Percentiles rank a stretch among this genome's conserved stretches.
Conservation (phyloP, 2,797 vertebrate genomes). For the Premnoplex brunnescens region DNA sequence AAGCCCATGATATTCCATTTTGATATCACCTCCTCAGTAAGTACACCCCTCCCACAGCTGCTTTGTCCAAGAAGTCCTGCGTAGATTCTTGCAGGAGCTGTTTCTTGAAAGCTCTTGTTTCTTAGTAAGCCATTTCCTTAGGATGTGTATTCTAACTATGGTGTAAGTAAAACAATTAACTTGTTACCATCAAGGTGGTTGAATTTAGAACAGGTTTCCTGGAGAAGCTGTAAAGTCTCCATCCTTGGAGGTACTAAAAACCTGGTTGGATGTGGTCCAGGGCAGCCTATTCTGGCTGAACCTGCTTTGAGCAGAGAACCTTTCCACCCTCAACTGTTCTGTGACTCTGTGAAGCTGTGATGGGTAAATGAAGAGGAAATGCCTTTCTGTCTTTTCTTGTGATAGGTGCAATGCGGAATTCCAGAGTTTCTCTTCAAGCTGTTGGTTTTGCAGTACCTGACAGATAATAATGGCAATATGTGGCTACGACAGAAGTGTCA, state of each 20-base stretch:
- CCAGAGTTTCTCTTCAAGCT: constrained; percentile 93
- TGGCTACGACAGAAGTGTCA: constrained; percentile 87
- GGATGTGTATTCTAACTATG: background rate
- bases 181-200: background rate
- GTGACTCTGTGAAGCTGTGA: background rate
- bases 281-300: background rate
- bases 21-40: constrained; percentile 92
- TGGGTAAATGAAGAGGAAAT: background rate
- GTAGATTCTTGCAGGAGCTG: background rate
- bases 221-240: background rate
- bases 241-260: background rate
- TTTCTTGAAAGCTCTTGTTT: background rate
- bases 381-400: background rate
- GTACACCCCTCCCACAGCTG: background rate
- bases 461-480: constrained; percentile 86
- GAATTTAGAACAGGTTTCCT: background rate
- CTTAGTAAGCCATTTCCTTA: background rate
- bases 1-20: constrained; percentile 88
- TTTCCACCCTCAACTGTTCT: background rate
- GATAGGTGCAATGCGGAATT: constrained; percentile 87
- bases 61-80: background rate
- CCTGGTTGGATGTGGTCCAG: background rate
- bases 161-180: background rate
- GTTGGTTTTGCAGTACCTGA: constrained; percentile 87
- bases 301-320: background rate